Base-by-base conservation (phyloP, 2,888 invertebrate species). In the Pasiphila rectangulata region DNA sequence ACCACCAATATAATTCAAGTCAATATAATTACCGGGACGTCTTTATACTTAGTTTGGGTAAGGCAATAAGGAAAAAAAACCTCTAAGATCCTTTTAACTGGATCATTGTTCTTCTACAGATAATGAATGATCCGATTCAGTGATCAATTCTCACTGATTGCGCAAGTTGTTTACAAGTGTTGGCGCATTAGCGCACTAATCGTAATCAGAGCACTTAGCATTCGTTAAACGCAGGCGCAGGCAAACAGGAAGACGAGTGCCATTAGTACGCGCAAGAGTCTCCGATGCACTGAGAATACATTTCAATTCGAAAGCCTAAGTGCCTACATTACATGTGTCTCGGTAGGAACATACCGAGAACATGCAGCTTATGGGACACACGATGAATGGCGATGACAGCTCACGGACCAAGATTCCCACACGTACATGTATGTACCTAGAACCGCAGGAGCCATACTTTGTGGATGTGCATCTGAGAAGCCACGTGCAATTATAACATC, bases 121-220 rank as follows among this genome's bases (percentile, higher is more conserved):
- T 19, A 19, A 32, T 32, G 32, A 32, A 32, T 32, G 32, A 32
- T 32, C 17, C 4, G 17, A 17, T 32, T 32, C 30, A 32, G 16
- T 16, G 32, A 12, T 25, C n/a, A 23, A 10, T 34, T 20, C 17
- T 17, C 34, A 25, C 17, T 9, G 3, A 23, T 25, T 42, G 20
- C 24, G 13, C 12, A 12, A 37, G 16, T 29, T 41, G 35, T 24
- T 12, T 30, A 2, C 20, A 9, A 9, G 6, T 9, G 17, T 25
- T 12, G 9, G 10, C 6, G 17, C 39, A 40, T 41, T 45, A 49
- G 44, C 36, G 30, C 16, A 27, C 10, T 41, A 7, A 13, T 37
- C 17, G 15, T 45, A 40, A 27, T 13, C 45, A 37, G 25, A 25
- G 32, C 30, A 25, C 41, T 50, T 50, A 45, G 41, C 45, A 45